phyloP scores from a whole-genome alignment of 2,113 vertebrate genomes.

The Prietella phreatophila region DNA sequence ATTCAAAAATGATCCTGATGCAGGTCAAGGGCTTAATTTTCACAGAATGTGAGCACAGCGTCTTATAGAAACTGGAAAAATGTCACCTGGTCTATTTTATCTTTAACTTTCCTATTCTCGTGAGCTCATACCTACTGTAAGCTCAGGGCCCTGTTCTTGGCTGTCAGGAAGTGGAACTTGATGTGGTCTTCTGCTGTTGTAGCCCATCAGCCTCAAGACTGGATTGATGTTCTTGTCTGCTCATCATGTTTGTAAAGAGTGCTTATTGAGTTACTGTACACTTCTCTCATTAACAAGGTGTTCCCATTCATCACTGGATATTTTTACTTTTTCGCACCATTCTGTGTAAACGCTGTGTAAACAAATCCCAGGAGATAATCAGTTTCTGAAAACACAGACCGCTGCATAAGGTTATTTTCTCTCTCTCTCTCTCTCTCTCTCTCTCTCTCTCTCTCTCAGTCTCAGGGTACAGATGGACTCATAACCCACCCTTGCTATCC shows the following conservation, averaged over 20 bases:
- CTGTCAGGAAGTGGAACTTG: neutral
- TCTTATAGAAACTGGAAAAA: neutral
- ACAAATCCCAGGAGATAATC: neutral
- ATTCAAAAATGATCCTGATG: neutral
- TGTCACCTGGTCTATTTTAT: neutral
- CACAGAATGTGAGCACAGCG: neutral
- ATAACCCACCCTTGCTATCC: slow-evolving; percentile 72
- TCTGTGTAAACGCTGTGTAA: neutral
- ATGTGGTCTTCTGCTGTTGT: neutral
- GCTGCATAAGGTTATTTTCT: neutral
- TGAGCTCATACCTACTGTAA: neutral
- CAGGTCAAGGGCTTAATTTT: neutral
- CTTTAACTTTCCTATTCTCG: neutral
- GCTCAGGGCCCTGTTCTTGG: neutral
- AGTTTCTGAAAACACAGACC: neutral
- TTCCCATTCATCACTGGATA: neutral
- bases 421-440: slow-evolving; percentile 3
- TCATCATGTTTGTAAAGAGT: neutral
- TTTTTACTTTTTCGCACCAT: neutral
- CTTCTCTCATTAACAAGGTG: neutral
- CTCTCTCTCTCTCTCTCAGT: slow-evolving; percentile 56
- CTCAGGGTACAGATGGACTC: slow-evolving; percentile 52
- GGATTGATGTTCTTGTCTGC: neutral
- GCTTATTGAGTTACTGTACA: too few species aligned
- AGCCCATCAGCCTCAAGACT: neutral